Conservation (phyloP, 2,113 vertebrate species). For the Sinosuthora webbiana region DNA sequence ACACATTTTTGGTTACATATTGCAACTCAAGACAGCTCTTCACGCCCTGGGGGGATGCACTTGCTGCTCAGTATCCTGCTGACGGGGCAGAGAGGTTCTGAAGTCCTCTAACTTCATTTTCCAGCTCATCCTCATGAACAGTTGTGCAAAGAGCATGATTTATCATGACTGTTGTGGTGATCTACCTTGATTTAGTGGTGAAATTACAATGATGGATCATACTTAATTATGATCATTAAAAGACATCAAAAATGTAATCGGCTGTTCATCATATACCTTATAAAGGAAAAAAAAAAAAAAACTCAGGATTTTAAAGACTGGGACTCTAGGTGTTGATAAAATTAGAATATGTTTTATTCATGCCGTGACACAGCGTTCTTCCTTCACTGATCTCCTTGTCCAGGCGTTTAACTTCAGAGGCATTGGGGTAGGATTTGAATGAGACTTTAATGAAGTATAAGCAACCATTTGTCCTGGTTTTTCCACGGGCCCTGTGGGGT, state of each 20-base stretch:
- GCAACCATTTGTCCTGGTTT: background rate
- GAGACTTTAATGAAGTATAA: background rate
- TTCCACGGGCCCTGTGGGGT: accelerated
- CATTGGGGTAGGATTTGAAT: background rate
- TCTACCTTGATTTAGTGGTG: slow-evolving; percentile 70
- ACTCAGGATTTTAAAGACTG: slow-evolving; percentile 23
- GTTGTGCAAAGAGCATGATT: slow-evolving; percentile 52
- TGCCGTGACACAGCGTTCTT: slow-evolving; percentile 31
- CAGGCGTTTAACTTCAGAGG: background rate
- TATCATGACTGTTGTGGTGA: slow-evolving; percentile 53
- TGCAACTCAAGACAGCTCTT: background rate
- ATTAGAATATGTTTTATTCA: slow-evolving; percentile 62
- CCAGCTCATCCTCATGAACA: background rate
- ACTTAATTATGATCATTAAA: slow-evolving; percentile 75
- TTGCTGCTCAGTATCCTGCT: background rate
- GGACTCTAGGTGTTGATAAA: slow-evolving; percentile 56
- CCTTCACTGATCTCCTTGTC: slow-evolving; percentile 19
- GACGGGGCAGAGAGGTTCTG: background rate
- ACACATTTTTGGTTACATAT: no score
- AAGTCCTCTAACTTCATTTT: slow-evolving; percentile 40
- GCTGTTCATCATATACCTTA: slow-evolving; percentile 67
- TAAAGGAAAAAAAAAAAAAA: slow-evolving; percentile 50
- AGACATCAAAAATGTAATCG: slow-evolving; percentile 68
- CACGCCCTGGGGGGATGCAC: accelerated
- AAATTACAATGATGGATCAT: slow-evolving; percentile 70